Conservation (phyloP, 2,888 invertebrate species). For the Phaedon cochleariae region DNA sequence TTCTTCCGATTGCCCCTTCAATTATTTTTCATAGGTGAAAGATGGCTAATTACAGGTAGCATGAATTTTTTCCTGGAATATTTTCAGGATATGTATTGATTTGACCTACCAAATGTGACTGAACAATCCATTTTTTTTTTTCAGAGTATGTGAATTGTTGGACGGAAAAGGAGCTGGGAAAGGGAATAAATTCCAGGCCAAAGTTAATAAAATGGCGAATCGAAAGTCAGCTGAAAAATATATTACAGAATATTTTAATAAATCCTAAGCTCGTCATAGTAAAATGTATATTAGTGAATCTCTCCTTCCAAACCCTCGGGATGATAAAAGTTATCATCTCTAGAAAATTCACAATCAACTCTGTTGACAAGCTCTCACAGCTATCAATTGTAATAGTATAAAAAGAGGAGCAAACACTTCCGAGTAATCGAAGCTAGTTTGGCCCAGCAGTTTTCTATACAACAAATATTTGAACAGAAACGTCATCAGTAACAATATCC, state of each 20-base stretch:
- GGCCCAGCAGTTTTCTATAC: conserved; percentile 86
- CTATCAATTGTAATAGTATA: conserved; percentile 87
- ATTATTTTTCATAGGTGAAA: no score
- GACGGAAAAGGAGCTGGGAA: conserved; percentile 82
- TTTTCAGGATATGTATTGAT: no score
- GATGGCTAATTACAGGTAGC: no score
- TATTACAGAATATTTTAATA: conserved; percentile 68
- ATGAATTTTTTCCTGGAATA: no score
- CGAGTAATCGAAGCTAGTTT: conserved; percentile 84
- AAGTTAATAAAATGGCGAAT: conserved; percentile 74
- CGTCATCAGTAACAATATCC: conserved; percentile 81
- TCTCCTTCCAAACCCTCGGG: no score
- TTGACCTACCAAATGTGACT: no score
- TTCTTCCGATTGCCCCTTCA: no score
- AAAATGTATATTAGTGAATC: no score
- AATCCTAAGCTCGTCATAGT: background rate
- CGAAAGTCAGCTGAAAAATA: conserved; percentile 71
- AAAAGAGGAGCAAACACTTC: conserved; percentile 94
- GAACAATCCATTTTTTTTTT: conserved; percentile 52
- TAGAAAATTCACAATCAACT: conserved; percentile 35
- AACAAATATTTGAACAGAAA: conserved; percentile 92
- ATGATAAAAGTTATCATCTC: no score
- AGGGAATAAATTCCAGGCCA: conserved; percentile 78
- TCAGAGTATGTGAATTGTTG: conserved; percentile 72
- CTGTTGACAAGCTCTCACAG: conserved; percentile 90